Conservation (phyloP, 2,113 vertebrate genomes). For the Setophaga kirtlandii region DNA sequence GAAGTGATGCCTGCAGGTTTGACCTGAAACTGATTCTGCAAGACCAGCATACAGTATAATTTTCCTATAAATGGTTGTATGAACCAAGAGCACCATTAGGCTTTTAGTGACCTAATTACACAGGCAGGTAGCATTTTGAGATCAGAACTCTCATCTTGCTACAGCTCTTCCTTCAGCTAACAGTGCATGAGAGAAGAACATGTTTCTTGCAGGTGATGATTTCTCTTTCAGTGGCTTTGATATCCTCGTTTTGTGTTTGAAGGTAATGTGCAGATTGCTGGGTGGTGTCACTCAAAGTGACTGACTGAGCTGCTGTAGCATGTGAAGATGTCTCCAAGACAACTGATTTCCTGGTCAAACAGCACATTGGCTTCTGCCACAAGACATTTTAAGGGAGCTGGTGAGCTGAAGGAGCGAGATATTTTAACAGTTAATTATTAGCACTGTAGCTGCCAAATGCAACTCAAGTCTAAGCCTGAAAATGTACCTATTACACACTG, state of each 20-base stretch:
- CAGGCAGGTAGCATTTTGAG: background rate
- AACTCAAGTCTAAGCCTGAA: background rate
- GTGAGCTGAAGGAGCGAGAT: constrained; percentile 25
- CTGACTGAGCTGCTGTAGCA: constrained; percentile 27
- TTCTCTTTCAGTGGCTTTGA: constrained; percentile 35
- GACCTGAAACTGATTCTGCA: background rate
- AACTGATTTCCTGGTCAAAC: constrained; percentile 50
- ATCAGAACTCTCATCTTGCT: background rate
- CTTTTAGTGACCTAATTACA: background rate
- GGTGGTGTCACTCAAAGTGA: constrained; percentile 23
- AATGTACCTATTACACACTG: background rate
- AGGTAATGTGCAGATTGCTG: constrained; percentile 31
- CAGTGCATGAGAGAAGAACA: background rate
- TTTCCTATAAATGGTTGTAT: background rate
- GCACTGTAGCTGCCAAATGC: background rate
- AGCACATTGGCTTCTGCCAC: constrained; percentile 6
- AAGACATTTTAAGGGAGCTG: constrained; percentile 27
- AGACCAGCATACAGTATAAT: background rate
- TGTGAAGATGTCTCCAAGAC: constrained; percentile 51
- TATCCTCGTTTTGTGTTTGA: constrained; percentile 49
- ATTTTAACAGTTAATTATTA: constrained; percentile 36
- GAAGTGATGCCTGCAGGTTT: background rate
- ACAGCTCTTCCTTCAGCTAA: background rate
- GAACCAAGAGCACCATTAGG: background rate
- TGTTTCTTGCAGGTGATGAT: constrained; percentile 37